Conservation (phyloP, 1,140 invertebrate species). For the Potamilus streckersoni region DNA sequence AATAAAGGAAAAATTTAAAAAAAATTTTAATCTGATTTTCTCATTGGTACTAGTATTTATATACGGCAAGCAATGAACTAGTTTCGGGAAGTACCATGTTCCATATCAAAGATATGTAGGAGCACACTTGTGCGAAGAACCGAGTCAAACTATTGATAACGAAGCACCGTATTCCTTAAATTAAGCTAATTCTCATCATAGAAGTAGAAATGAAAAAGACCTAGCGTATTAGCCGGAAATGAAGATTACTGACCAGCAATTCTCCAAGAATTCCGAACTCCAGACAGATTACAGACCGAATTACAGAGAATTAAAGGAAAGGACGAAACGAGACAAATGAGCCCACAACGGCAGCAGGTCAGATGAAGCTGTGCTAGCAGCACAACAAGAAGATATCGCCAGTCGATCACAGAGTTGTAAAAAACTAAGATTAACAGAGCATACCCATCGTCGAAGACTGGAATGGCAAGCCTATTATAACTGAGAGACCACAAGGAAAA, state of each 20-base stretch:
- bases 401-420: conserved; percentile 10
- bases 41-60: too few species aligned
- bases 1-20: too few species aligned
- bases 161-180: not conserved
- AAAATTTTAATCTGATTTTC: too few species aligned
- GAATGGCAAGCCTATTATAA: not conserved
- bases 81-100: conserved; percentile 6
- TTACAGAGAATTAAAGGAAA: conserved; percentile 13
- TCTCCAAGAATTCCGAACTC: not conserved
- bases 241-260: conserved; percentile 5
- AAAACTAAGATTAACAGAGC: not conserved
- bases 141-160: not conserved
- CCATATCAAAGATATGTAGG: conserved; percentile 26
- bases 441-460: not conserved
- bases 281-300: not conserved
- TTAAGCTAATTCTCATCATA: not conserved
- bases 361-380: conserved; percentile 14
- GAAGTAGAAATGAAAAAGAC: not conserved
- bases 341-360: conserved; percentile 10
- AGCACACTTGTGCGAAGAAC: conserved; percentile 14
- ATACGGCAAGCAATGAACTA: conserved; percentile 1
- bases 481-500: not conserved
- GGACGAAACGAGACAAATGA: conserved; percentile 13
- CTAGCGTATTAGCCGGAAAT: not conserved
- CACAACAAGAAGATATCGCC: conserved; percentile 7